Percentiles rank a stretch among this genome's conserved stretches.
phyloP scores from a whole-genome alignment of 2,888 invertebrate genomes.

The Ganaspis brasiliensis region DNA sequence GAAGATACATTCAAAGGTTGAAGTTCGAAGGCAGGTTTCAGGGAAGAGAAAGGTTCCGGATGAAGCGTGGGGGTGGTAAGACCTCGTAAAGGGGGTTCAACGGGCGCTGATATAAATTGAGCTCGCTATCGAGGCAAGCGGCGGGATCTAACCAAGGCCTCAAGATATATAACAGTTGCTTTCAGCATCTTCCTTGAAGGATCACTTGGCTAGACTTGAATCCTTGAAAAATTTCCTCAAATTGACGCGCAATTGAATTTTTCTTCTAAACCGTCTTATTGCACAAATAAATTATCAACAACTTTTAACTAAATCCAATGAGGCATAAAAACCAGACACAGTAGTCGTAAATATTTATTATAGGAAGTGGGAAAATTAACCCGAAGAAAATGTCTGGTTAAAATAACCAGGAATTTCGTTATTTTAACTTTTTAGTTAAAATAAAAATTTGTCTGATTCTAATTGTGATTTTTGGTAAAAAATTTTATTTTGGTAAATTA shows the following conservation, averaged over 20 bases:
- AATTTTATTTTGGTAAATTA: too few species aligned
- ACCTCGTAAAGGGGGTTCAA: constrained; percentile 79
- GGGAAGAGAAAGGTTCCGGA: constrained; percentile 59
- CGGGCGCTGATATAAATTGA: constrained; percentile 80
- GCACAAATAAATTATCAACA: too few species aligned
- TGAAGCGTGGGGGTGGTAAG: constrained; percentile 65
- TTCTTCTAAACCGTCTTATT: not conserved
- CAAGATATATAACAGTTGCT: constrained; percentile 75
- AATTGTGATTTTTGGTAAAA: too few species aligned
- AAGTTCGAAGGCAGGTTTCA: constrained; percentile 57
- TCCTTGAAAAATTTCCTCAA: constrained; percentile 7
- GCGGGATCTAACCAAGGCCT: constrained; percentile 72
- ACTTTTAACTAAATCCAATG: too few species aligned
- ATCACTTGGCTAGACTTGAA: constrained; percentile 56
- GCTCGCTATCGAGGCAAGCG: constrained; percentile 79
- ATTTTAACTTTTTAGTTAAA: too few species aligned
- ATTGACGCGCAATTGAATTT: not conserved
- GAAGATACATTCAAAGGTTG: constrained; percentile 61
- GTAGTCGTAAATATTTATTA: too few species aligned
- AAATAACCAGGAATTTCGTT: too few species aligned
- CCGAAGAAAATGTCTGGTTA: too few species aligned
- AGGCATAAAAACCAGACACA: too few species aligned
- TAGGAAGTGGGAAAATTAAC: too few species aligned
- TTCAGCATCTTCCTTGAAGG: constrained; percentile 72
- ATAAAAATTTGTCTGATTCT: too few species aligned